Conservation (phyloP, 1,140 invertebrate genomes). For the Lordiphosa mommai region DNA sequence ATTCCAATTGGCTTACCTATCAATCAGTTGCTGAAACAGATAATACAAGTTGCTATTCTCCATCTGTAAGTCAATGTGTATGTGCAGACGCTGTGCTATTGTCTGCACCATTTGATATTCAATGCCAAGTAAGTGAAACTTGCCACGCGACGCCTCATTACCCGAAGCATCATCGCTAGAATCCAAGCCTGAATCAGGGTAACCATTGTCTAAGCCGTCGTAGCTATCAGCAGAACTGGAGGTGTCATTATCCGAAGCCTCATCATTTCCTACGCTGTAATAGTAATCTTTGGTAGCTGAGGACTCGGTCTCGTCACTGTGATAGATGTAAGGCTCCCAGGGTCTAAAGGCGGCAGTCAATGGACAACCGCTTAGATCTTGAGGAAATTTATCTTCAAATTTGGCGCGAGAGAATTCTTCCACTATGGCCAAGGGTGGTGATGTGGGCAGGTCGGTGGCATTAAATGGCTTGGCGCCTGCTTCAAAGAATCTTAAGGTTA, state of each 20-base stretch:
- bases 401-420: conserved; percentile 47
- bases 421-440: conserved; percentile 1
- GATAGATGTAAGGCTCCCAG: conserved; percentile 74
- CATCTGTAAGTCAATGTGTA: conserved; percentile 54
- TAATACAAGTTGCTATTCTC: conserved; percentile 71
- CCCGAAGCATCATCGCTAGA: not conserved
- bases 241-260: conserved; percentile 1
- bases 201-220: not conserved
- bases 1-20: conserved; percentile 38
- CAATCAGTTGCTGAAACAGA: conserved; percentile 69
- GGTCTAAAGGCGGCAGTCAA: conserved; percentile 58
- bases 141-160: not conserved
- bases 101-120: conserved; percentile 68
- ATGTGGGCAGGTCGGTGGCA: conserved; percentile 1
- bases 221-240: conserved; percentile 15
- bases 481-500: not conserved
- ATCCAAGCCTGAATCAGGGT: conserved; percentile 1
- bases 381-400: conserved; percentile 66
- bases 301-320: conserved; percentile 8
- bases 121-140: conserved; percentile 43
- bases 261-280: conserved; percentile 13
- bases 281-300: conserved; percentile 20
- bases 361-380: conserved; percentile 68
- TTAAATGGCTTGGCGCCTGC: not conserved
- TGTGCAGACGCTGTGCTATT: conserved; percentile 60